A percentile compares a stretch with the other conserved stretches of the same genome.
Conservation (phyloP, 2,888 invertebrate species). For the Tipula lateralis region DNA sequence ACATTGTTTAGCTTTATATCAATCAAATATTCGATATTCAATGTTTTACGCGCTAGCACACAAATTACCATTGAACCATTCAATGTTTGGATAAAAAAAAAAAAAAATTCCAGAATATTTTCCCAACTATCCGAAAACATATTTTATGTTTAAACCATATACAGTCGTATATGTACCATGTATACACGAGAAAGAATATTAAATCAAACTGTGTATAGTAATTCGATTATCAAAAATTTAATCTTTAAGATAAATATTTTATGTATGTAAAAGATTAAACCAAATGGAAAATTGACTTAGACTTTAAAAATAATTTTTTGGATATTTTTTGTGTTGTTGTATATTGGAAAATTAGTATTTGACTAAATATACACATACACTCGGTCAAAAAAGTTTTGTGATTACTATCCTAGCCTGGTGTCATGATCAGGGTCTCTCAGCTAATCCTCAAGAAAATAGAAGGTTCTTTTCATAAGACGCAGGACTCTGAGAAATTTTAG, state of each 20-base stretch:
- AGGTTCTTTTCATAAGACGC: too few species aligned
- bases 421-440: too few species aligned
- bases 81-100: not conserved
- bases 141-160: not conserved
- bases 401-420: too few species aligned
- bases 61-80: constrained; percentile 19
- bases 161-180: too few species aligned
- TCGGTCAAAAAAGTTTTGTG: too few species aligned
- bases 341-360: not conserved
- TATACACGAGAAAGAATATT: not conserved
- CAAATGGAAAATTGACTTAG: constrained; percentile 19
- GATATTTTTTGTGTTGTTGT: not conserved
- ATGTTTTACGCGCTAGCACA: constrained; percentile 19
- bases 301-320: not conserved
- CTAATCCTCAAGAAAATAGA: too few species aligned
- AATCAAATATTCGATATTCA: constrained; percentile 24
- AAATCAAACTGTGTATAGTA: not conserved
- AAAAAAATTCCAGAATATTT: not conserved
- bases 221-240: constrained; percentile 9
- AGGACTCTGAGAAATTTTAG: too few species aligned
- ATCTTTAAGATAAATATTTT: constrained; percentile 19
- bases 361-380: not conserved
- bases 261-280: not conserved
- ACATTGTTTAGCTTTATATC: constrained; percentile 5
- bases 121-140: not conserved